Evolutionary conservation across 2,113 vertebrate genomes (phyloP), one percentile per base, ranked within the genome.

Genomic region (Calcarius ornatus): DNA sequence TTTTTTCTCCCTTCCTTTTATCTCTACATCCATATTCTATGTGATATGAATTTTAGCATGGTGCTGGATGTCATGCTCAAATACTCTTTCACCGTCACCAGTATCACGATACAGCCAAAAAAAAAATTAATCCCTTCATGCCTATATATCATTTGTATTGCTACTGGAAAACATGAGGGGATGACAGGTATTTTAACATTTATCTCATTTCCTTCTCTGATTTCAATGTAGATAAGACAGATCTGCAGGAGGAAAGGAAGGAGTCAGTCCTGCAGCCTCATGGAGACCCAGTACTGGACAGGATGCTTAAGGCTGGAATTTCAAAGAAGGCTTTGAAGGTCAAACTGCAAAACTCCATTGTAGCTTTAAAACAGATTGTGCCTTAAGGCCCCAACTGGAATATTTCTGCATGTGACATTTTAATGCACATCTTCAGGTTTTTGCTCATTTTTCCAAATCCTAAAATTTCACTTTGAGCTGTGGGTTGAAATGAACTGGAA

Each of bases 401-500:
- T 84, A 89, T 81, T 92, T 96, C 91, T 94, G 53, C 89, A 92
- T 3, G 27, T 87, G 69, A 94, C 81, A 79, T 87, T 95, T 94
- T 79, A 81, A 89, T 27, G 73, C 37, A 65, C 53, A 51, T 76
- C 73, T 64, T 89, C 84, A 92, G 30, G 27, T 72, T 95, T 92
- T 86, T 81, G 40, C 63, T 84, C 86, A 9, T 89, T 95, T 95
- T 70, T 37, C 40, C 57, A 95, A 86, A 89, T 87, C 91, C 88
- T 87, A 83, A 42, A 94, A 90, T 89, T 95, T 92, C 48, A 79
- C 89, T 94, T 92, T 92, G 89, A 95, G 91, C 57, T 81, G 61
- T 48, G 53, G 73, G 40, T 95, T 96, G 77, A 94, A 94, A 86
- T 92, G 92, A 95, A 94, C 53, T 71, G 1, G 22, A 91, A 95